These are phyloP conservation scores for Mizuhopecten yessoensis DNA, from an alignment of 1,140 invertebrate species.

Conservation along the genomic window DNA sequence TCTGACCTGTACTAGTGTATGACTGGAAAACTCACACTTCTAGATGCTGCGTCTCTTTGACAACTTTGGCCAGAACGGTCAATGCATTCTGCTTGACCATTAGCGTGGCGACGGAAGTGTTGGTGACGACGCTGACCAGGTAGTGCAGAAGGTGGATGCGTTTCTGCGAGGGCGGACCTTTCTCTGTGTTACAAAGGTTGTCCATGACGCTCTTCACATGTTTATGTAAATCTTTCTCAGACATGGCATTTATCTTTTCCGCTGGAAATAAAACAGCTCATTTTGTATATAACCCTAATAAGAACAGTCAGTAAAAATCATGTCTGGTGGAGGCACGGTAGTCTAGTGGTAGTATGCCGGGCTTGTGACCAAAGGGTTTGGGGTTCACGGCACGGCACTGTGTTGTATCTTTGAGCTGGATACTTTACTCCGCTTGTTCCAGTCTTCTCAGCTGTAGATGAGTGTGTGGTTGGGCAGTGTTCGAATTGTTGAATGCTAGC, in stretches of 20 bases:
- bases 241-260: constrained; percentile 78
- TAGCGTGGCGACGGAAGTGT: constrained; percentile 69
- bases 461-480: no score
- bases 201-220: constrained; percentile 78
- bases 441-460: no score
- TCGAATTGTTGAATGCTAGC: no score
- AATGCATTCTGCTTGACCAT: constrained; percentile 71
- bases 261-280: constrained; percentile 63
- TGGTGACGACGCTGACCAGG: constrained; percentile 72
- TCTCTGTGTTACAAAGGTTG: constrained; percentile 74
- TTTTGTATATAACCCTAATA: not conserved
- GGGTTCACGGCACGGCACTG: no score
- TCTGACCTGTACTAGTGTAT: no score
- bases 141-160: constrained; percentile 82
- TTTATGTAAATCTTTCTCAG: constrained; percentile 78
- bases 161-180: constrained; percentile 82
- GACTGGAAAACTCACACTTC: constrained; percentile 83
- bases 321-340: no score
- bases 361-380: no score
- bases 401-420: no score
- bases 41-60: constrained; percentile 79
- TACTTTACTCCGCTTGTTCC: no score
- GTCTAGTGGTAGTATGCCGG: no score
- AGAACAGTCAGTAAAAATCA: no score
- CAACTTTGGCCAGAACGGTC: constrained; percentile 74